Evolutionary conservation across 2,113 vertebrate genomes (phyloP), one percentile per base, ranked within the genome.

Genomic region (Rhabdomys dilectus): DNA sequence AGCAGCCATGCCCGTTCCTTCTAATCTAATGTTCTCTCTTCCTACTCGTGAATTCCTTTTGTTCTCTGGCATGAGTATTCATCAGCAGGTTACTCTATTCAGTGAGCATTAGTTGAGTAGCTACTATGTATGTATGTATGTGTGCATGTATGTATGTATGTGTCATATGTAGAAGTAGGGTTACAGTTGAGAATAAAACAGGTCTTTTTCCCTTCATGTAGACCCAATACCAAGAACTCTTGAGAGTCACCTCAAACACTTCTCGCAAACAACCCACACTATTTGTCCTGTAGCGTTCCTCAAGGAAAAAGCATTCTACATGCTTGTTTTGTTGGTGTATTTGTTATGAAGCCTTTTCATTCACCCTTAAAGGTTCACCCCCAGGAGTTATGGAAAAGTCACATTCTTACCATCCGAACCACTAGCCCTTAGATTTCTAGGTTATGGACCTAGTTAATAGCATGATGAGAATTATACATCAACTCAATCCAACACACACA

Each of bases 271-370:
- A 36, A 36, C 77, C 58, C n/a, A 11, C 39, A 85, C 4, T 6
- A 31, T 80, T 76, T 77, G 17, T 58, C 86, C 51, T 56, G 6
- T 1, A 29, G 51, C 4, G 1, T 60, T 89, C 58, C 3, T 51
- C 5, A 58, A 82, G 72, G 36, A 81, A 88, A 84, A n/a, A 31
- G 12, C 81, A 8, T 80, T 80, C 19, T n/a, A 70, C 34, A 36
- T 12, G 64, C 24, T 60, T 26, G 9, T 12, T 62, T 72, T 58
- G 68, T 51, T n/a, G 21, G 1, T 51, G 12, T 24, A 70, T 96
- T 95, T 85, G 29, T 95, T 75, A 48, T 91, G n/a, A 89, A 70
- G 8, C 22, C 81, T 96, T 94, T 77, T 96, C 16, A 24, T 91
- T 88, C 16, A 91, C 86, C 19, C 22, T 45, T 86, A 89, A 86